phyloP scores from a whole-genome alignment of 2,888 invertebrate genomes.

The Crossocerus cetratus region DNA sequence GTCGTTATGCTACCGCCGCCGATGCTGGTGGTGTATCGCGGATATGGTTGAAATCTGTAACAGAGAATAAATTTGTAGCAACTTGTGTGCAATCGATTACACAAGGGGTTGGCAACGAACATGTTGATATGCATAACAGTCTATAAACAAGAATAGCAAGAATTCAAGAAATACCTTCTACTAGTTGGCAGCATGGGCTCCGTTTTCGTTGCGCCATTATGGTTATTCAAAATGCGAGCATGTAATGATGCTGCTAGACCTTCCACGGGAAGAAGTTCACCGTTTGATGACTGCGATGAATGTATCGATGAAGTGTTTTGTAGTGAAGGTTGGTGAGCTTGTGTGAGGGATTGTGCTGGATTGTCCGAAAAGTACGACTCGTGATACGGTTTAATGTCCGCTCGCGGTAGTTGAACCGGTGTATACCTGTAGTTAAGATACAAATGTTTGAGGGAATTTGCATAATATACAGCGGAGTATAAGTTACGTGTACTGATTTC shows the following conservation, averaged over 20 bases:
- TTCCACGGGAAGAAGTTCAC: slow-evolving; percentile 77
- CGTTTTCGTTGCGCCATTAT: slow-evolving; percentile 75
- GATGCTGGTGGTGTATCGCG: slow-evolving; percentile 66
- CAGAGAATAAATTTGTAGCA: background rate
- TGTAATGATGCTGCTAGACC: slow-evolving; percentile 91
- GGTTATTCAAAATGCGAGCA: slow-evolving; percentile 85
- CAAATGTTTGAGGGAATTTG: background rate
- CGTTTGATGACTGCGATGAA: slow-evolving; percentile 69
- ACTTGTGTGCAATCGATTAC: background rate
- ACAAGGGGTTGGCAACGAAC: background rate
- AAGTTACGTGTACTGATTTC: no score
- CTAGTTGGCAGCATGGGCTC: slow-evolving; percentile 62
- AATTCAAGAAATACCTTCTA: slow-evolving; percentile 59
- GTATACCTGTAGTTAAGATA: slow-evolving; percentile 75
- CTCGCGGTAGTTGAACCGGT: slow-evolving; percentile 81
- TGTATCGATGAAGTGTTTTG: slow-evolving; percentile 61
- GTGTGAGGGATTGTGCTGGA: slow-evolving; percentile 66
- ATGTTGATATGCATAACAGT: background rate
- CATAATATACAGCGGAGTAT: no score
- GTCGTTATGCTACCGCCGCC: slow-evolving; percentile 45
- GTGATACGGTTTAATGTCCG: slow-evolving; percentile 85
- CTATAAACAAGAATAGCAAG: background rate
- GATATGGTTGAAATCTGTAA: slow-evolving; percentile 72
- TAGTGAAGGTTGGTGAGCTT: slow-evolving; percentile 54
- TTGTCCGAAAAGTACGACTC: slow-evolving; percentile 84